Percentiles rank a stretch among this genome's conserved stretches.
Evolutionary conservation across 2,888 invertebrate genomes (phyloP).

Genomic region (Drosophila birchii): DNA sequence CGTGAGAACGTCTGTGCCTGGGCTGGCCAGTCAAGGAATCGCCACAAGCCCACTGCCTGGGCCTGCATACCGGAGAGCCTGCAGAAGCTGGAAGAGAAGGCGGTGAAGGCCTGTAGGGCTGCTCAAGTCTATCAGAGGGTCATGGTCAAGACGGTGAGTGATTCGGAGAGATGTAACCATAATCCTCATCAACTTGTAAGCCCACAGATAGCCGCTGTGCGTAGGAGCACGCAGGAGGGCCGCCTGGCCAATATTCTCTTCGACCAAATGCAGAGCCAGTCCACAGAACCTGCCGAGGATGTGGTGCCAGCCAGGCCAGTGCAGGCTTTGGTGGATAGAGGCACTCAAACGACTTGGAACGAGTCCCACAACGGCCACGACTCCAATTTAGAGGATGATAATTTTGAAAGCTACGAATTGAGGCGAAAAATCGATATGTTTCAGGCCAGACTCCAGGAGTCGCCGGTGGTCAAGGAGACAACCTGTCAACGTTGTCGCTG

Average conservation of each 20-base stretch:
- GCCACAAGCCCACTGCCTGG: conserved; percentile 69
- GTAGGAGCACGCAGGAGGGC: conserved; percentile 75
- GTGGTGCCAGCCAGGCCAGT: background rate
- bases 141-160: conserved; percentile 82
- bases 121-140: conserved; percentile 79
- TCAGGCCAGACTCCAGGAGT: conserved; percentile 66
- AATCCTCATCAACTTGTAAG: background rate
- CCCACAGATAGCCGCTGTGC: conserved; percentile 73
- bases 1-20: conserved; percentile 74
- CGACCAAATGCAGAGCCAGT: conserved; percentile 59
- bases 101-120: conserved; percentile 78
- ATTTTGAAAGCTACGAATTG: conserved; percentile 52
- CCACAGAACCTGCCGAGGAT: background rate
- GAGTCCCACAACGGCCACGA: conserved; percentile 24
- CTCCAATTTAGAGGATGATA: conserved; percentile 19
- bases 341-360: conserved; percentile 48
- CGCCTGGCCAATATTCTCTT: conserved; percentile 67
- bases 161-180: no score
- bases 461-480: conserved; percentile 11
- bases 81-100: conserved; percentile 71
- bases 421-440: conserved; percentile 81
- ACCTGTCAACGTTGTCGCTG: conserved; percentile 7
- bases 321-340: conserved; percentile 39
- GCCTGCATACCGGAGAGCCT: conserved; percentile 67
- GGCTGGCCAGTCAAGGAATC: conserved; percentile 60